Percentiles rank a stretch among this genome's conserved stretches.
These are phyloP conservation scores for Sphyrna mokarran DNA, from an alignment of 2,113 vertebrate species.

Conservation along the genomic window DNA sequence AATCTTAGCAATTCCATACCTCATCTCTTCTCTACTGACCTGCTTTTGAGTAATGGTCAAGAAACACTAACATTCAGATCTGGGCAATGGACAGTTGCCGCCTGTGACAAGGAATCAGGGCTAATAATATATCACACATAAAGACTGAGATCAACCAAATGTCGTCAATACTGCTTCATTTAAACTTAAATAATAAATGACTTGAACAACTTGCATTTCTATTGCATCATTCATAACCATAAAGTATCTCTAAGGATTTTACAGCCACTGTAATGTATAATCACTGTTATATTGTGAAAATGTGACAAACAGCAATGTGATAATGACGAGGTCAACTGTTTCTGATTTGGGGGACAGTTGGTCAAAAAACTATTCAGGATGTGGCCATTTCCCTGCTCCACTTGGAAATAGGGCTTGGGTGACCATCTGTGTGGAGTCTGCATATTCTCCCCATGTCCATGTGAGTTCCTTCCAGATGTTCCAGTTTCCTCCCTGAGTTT, in stretches of 20 bases:
- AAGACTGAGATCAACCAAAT: neutral
- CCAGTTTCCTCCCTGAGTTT: no score
- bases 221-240: neutral
- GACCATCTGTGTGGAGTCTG: no score
- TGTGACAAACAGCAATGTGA: neutral
- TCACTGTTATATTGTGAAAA: neutral
- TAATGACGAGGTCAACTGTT: neutral
- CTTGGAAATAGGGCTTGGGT: neutral
- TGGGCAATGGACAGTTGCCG: neutral
- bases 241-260: neutral
- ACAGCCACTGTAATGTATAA: neutral
- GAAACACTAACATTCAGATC: neutral
- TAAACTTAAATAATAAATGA: neutral
- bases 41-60: neutral
- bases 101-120: neutral
- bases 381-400: neutral
- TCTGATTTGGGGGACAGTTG: neutral
- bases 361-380: neutral
- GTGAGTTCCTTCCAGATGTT: no score
- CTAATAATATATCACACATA: neutral
- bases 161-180: neutral
- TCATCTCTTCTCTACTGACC: neutral
- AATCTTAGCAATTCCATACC: neutral
- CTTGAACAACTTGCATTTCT: neutral
- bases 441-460: no score